Conservation (phyloP, 2,888 invertebrate genomes). For the Morpho deidamia region DNA sequence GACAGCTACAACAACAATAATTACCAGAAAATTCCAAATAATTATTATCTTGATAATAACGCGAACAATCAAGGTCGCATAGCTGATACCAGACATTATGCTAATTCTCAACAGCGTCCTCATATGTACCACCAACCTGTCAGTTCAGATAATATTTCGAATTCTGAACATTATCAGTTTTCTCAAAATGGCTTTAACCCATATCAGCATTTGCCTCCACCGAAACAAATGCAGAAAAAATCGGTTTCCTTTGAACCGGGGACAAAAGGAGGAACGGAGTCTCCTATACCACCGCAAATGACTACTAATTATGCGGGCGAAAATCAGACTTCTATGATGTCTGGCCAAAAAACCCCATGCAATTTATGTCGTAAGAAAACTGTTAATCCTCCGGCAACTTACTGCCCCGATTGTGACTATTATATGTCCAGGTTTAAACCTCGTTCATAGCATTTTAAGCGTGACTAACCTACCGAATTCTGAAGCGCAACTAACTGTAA, state of each 20-base stretch:
- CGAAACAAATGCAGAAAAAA: slow-evolving; percentile 82
- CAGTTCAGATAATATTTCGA: slow-evolving; percentile 39
- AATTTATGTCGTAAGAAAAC: slow-evolving; percentile 92
- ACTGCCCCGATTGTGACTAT: slow-evolving; percentile 94
- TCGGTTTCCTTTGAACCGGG: slow-evolving; percentile 85
- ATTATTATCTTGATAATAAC: slow-evolving; percentile 50
- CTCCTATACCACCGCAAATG: slow-evolving; percentile 63
- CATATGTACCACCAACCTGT: slow-evolving; percentile 57
- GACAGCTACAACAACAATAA: slow-evolving; percentile 55
- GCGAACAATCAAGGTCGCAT: slow-evolving; percentile 39
- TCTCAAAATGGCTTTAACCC: slow-evolving; percentile 66
- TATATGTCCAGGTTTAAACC: slow-evolving; percentile 93
- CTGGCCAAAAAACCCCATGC: slow-evolving; percentile 82
- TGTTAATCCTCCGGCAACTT: slow-evolving; percentile 86
- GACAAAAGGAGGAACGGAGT: slow-evolving; percentile 82
- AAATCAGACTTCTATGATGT: slow-evolving; percentile 41
- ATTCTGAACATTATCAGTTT: slow-evolving; percentile 50
- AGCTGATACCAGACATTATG: slow-evolving; percentile 51
- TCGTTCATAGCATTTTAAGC: slow-evolving; percentile 59
- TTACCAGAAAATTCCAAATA: slow-evolving; percentile 61
- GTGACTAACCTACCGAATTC: slow-evolving; percentile 17
- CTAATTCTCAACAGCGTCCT: slow-evolving; percentile 55
- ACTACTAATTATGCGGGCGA: slow-evolving; percentile 50
- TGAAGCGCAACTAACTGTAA: not conserved
- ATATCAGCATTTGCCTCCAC: slow-evolving; percentile 81